Percentiles rank a stretch among this genome's conserved stretches.
phyloP scores from a whole-genome alignment of 2,888 invertebrate genomes.

The Dromius quadrimaculatus region DNA sequence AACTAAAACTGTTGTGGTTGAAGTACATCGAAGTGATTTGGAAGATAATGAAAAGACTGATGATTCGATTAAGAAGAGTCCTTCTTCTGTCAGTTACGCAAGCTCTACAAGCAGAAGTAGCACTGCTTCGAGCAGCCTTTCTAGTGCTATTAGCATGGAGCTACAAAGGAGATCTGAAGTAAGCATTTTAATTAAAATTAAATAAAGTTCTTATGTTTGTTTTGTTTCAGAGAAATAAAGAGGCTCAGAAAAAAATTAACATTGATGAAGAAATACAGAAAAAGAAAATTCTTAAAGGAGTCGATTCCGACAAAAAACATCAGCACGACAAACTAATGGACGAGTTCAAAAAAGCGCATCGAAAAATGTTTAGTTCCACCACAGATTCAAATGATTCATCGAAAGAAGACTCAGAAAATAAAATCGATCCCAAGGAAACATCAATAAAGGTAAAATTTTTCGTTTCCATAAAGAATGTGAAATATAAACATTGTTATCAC shows the following conservation, averaged over 20 bases:
- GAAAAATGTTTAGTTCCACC: conserved; percentile 81
- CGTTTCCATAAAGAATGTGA: not conserved
- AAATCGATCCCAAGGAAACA: conserved; percentile 25
- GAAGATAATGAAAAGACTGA: conserved; percentile 59
- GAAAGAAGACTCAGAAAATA: conserved; percentile 16
- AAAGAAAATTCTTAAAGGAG: conserved; percentile 65
- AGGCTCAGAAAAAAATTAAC: conserved; percentile 59
- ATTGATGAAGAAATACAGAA: conserved; percentile 65
- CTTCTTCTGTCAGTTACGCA: conserved; percentile 63
- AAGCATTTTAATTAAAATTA: conserved; percentile 49
- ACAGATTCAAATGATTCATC: conserved; percentile 50
- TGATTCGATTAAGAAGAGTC: conserved; percentile 62
- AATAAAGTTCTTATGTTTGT: not conserved
- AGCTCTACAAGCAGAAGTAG: conserved; percentile 64
- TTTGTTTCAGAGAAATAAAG: conserved; percentile 60
- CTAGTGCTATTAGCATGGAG: conserved; percentile 79
- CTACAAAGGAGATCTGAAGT: conserved; percentile 78
- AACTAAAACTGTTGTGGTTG: conserved; percentile 79
- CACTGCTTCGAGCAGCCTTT: conserved; percentile 69
- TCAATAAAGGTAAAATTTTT: conserved; percentile 33
- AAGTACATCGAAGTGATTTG: conserved; percentile 75
- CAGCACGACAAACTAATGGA: conserved; percentile 86
- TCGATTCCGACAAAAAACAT: conserved; percentile 74
- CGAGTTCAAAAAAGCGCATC: conserved; percentile 89
- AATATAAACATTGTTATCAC: conserved; percentile 26